phyloP scores from a whole-genome alignment of 2,797 vertebrate species.

The Acanthurus leucopareius region DNA sequence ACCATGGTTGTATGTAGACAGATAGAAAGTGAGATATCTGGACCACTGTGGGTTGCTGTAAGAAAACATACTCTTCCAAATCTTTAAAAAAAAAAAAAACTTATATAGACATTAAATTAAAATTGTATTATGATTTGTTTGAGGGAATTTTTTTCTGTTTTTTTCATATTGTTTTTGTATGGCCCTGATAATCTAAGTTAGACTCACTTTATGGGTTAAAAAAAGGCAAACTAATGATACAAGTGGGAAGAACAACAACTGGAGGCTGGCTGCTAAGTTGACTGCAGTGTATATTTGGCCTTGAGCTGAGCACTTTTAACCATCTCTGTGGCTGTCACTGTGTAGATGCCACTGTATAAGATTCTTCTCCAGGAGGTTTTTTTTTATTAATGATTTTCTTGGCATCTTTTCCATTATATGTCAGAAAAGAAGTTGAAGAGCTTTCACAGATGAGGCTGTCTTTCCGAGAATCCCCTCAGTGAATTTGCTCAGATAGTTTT shows the following conservation, averaged over 20 bases:
- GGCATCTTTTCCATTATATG: slow-evolving; percentile 45
- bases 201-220: background rate
- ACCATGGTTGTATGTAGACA: background rate
- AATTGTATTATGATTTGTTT: no score
- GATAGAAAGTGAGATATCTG: slow-evolving; percentile 17
- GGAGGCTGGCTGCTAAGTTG: background rate
- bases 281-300: slow-evolving; percentile 1
- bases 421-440: slow-evolving; percentile 56
- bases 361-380: slow-evolving; percentile 5
- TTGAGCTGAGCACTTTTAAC: slow-evolving; percentile 16
- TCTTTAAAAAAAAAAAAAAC: background rate
- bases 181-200: background rate
- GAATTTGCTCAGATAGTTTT: slow-evolving; percentile 54
- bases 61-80: background rate
- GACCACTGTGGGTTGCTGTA: background rate
- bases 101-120: background rate
- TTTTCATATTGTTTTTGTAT: background rate
- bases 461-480: slow-evolving; percentile 41
- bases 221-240: background rate
- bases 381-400: slow-evolving; percentile 32
- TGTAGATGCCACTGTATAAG: slow-evolving; percentile 4
- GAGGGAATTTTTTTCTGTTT: background rate
- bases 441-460: slow-evolving; percentile 46
- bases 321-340: background rate
- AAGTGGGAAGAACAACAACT: background rate